These are phyloP conservation scores for Tamias sibiricus DNA, from an alignment of 2,113 vertebrate species.

Conservation along the genomic window DNA sequence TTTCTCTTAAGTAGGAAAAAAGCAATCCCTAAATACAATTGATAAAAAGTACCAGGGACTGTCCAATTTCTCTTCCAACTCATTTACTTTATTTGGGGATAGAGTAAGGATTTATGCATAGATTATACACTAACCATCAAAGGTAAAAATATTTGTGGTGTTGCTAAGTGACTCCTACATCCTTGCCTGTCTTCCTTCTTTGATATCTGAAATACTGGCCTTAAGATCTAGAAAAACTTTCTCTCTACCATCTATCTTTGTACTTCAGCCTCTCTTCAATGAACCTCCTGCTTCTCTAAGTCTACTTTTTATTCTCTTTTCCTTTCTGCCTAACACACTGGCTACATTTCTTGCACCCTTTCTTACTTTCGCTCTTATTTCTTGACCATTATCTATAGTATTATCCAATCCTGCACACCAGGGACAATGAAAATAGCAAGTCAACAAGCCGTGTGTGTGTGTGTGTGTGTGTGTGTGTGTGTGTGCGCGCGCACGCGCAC, in stretches of 20 bases:
- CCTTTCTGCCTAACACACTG: not conserved
- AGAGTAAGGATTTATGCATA: not conserved
- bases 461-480: not conserved
- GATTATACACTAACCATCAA: not conserved
- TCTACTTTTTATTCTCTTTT: not conserved
- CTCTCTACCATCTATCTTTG: not conserved
- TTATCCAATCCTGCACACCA: not conserved
- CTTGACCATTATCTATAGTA: not conserved
- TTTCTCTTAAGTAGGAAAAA: not conserved
- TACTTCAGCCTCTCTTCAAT: not conserved
- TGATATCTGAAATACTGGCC: not conserved
- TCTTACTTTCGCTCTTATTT: not conserved
- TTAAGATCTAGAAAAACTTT: not conserved
- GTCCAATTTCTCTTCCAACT: not conserved
- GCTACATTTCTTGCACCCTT: not conserved
- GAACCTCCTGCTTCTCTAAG: not conserved
- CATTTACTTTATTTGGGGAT: not conserved
- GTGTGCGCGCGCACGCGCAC: no score
- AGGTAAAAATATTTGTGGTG: not conserved
- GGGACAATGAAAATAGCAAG: not conserved
- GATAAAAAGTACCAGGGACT: not conserved
- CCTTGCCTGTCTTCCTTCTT: not conserved
- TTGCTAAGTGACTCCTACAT: not conserved
- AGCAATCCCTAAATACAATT: not conserved
- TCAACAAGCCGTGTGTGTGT: no score